phyloP scores from a whole-genome alignment of 1,140 invertebrate genomes.

The Pomacea maculata region DNA sequence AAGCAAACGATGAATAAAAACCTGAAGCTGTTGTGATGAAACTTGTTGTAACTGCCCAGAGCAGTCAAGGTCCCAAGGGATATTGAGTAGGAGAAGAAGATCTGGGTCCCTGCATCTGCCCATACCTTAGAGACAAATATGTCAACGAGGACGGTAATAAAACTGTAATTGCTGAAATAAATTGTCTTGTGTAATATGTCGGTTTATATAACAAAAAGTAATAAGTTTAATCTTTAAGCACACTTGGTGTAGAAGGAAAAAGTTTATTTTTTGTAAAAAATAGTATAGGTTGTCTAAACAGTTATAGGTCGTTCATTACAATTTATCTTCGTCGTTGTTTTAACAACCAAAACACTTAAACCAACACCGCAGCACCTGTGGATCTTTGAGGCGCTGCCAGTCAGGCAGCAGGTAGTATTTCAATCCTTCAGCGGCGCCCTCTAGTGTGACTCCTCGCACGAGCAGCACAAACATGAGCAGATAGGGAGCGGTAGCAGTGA shows the following conservation, averaged over 20 bases:
- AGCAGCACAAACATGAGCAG: slow-evolving; percentile 67
- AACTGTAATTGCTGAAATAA: too few relatives aligned
- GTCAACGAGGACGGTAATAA: too few relatives aligned
- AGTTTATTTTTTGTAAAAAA: too few relatives aligned
- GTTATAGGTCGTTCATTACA: too few relatives aligned
- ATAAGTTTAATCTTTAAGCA: too few relatives aligned
- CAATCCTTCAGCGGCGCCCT: slow-evolving; percentile 65
- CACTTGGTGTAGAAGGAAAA: too few relatives aligned
- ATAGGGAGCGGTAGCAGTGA: slow-evolving; percentile 69
- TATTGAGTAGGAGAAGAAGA: slow-evolving; percentile 80
- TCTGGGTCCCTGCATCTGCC: slow-evolving; percentile 86
- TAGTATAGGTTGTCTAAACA: too few relatives aligned
- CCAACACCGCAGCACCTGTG: slow-evolving; percentile 45
- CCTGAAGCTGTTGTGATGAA: slow-evolving; percentile 85
- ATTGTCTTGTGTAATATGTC: too few relatives aligned
- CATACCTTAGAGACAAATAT: slow-evolving; percentile 67
- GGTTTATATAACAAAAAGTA: too few relatives aligned
- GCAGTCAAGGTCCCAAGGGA: slow-evolving; percentile 81
- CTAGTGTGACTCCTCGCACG: slow-evolving; percentile 66
- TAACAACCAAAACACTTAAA: too few relatives aligned
- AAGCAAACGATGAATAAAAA: slow-evolving; percentile 53
- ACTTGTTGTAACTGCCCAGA: slow-evolving; percentile 84
- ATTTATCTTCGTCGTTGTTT: too few relatives aligned
- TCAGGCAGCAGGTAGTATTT: slow-evolving; percentile 87
- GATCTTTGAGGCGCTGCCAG: slow-evolving; percentile 68